phyloP scores from a whole-genome alignment of 2,888 invertebrate genomes.

The Trissolcus japonicus region DNA sequence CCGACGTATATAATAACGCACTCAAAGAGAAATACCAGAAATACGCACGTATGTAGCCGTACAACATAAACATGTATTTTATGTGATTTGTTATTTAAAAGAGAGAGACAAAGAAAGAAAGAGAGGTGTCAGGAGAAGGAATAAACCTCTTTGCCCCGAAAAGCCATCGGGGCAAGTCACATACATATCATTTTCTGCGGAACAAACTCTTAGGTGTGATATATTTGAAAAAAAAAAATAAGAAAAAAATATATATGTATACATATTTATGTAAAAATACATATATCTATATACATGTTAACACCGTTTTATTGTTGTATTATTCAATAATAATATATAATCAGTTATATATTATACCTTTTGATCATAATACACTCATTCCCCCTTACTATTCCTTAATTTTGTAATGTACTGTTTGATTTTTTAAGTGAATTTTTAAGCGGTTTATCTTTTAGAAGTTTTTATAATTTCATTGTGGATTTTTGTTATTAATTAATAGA shows the following conservation, averaged over 20 bases:
- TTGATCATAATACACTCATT: neutral
- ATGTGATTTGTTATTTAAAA: constrained; percentile 54
- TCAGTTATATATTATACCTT: neutral
- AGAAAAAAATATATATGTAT: constrained; percentile 53
- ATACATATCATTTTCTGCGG: constrained; percentile 75
- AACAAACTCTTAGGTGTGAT: constrained; percentile 73
- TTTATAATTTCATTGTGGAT: too few species aligned
- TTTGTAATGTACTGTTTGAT: too few species aligned
- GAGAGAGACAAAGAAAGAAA: constrained; percentile 42
- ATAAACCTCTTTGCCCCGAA: constrained; percentile 59
- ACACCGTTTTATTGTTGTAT: constrained; percentile 57
- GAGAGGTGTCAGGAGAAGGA: too few species aligned
- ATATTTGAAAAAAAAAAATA: constrained; percentile 38
- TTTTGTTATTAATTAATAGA: too few species aligned
- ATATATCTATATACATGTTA: constrained; percentile 67
- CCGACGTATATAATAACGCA: constrained; percentile 52
- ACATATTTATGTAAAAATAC: constrained; percentile 60
- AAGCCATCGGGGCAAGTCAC: constrained; percentile 63
- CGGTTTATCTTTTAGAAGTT: too few species aligned
- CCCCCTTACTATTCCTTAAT: neutral
- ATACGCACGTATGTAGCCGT: constrained; percentile 49
- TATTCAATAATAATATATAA: neutral
- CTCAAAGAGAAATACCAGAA: constrained; percentile 16
- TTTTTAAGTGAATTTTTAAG: too few species aligned
- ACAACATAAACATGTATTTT: constrained; percentile 52